Evolutionary conservation across 2,888 invertebrate species (phyloP).

Genomic region (Dyspetes luteomarginatus): DNA sequence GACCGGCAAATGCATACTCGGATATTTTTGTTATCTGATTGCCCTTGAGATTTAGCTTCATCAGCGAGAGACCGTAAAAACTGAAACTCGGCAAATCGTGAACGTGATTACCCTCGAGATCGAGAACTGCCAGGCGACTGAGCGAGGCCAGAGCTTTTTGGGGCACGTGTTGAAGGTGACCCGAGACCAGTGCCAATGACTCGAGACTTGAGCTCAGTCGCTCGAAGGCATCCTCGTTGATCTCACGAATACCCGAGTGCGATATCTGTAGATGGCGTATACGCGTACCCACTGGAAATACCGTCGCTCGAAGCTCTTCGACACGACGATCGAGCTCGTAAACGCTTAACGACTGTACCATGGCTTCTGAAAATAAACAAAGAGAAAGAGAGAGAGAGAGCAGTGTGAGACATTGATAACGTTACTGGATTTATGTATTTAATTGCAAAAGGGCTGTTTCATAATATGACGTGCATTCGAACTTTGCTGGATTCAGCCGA

Average conservation of each 20-base stretch:
- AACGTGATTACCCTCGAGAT: slow-evolving; percentile 93
- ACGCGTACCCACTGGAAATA: slow-evolving; percentile 89
- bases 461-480: too few species aligned
- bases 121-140: slow-evolving; percentile 89
- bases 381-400: too few species aligned
- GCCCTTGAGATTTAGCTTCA: slow-evolving; percentile 92
- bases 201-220: slow-evolving; percentile 85
- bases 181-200: slow-evolving; percentile 91
- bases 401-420: too few species aligned
- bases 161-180: slow-evolving; percentile 90
- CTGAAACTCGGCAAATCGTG: slow-evolving; percentile 93
- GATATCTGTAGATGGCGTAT: slow-evolving; percentile 91
- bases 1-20: slow-evolving; percentile 92
- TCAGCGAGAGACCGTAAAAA: slow-evolving; percentile 93
- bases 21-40: slow-evolving; percentile 92
- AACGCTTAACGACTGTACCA: slow-evolving; percentile 93
- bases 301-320: slow-evolving; percentile 89
- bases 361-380: slow-evolving; percentile 75
- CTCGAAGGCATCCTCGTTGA: slow-evolving; percentile 81
- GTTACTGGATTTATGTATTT: too few species aligned
- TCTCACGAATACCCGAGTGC: slow-evolving; percentile 86
- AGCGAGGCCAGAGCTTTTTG: slow-evolving; percentile 91
- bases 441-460: too few species aligned
- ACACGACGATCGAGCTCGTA: slow-evolving; percentile 94
- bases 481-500: too few species aligned